Conservation (phyloP, 2,888 invertebrate genomes). For the Drosophila multiciliata region DNA sequence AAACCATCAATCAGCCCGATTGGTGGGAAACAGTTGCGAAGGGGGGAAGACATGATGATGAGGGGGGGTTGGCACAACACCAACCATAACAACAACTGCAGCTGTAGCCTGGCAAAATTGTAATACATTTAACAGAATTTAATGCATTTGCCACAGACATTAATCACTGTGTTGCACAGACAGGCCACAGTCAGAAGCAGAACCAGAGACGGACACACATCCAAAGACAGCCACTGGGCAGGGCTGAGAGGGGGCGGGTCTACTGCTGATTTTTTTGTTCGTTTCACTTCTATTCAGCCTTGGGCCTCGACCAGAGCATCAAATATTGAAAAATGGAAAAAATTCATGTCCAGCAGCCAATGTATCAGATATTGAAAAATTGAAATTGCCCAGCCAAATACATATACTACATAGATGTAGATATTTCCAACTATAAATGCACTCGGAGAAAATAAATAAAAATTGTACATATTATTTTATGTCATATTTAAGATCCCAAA, state of each 20-base stretch:
- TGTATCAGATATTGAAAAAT: constrained; percentile 79
- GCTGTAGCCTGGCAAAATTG: constrained; percentile 79
- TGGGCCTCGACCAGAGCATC: constrained; percentile 56
- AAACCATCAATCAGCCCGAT: constrained; percentile 75
- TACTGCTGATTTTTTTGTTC: constrained; percentile 61
- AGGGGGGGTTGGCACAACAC: background rate
- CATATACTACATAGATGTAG: constrained; percentile 16
- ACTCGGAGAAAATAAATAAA: constrained; percentile 12
- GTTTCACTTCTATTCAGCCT: constrained; percentile 43
- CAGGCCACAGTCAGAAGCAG: constrained; percentile 62
- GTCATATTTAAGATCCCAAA: background rate
- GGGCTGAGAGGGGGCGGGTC: constrained; percentile 19
- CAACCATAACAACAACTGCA: constrained; percentile 37
- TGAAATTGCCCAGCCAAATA: constrained; percentile 68
- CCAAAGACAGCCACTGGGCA: constrained; percentile 10
- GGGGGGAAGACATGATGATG: background rate
- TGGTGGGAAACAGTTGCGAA: constrained; percentile 69
- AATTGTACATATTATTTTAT: background rate
- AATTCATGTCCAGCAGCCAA: constrained; percentile 62
- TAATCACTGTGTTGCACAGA: constrained; percentile 84
- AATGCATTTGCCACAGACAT: constrained; percentile 85
- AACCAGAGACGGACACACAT: constrained; percentile 24
- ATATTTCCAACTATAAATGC: constrained; percentile 13
- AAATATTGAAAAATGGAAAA: constrained; percentile 81
- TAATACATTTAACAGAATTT: constrained; percentile 85